Conservation (phyloP, 2,888 invertebrate species). For the Allygus modestus region DNA sequence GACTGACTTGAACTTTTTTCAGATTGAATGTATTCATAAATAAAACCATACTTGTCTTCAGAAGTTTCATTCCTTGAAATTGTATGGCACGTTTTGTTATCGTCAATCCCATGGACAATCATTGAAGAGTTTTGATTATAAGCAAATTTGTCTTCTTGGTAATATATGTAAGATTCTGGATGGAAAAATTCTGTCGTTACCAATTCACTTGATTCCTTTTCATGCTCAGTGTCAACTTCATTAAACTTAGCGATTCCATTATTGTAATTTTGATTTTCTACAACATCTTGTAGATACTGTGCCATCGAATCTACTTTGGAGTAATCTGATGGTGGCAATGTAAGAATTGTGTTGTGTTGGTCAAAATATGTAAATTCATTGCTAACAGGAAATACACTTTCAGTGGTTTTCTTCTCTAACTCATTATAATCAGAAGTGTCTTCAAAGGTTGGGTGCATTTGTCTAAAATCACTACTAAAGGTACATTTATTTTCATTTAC, state of each 20-base stretch:
- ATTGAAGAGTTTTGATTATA: not conserved
- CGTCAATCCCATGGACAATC: too few relatives aligned
- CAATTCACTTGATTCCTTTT: not conserved
- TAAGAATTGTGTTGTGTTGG: too few relatives aligned
- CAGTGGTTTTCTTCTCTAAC: too few relatives aligned
- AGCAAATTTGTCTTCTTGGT: not conserved
- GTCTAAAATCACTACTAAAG: too few relatives aligned
- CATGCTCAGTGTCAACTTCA: not conserved
- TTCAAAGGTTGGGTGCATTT: too few relatives aligned
- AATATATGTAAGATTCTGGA: not conserved
- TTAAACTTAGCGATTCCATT: not conserved
- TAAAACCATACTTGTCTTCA: not conserved
- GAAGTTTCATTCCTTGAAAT: not conserved
- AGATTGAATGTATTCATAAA: not conserved
- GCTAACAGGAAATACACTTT: too few relatives aligned
- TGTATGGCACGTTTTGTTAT: too few relatives aligned
- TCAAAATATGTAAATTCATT: too few relatives aligned
- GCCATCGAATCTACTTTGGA: not conserved
- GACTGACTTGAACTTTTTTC: not conserved
- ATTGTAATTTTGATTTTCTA: not conserved
- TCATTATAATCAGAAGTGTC: too few relatives aligned
- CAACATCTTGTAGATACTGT: not conserved
- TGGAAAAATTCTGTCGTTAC: not conserved
- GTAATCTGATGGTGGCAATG: too few relatives aligned
- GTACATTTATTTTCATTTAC: too few relatives aligned